Percentiles rank a stretch among this genome's conserved stretches.
Conservation (phyloP, 92 coral and sea anemone genomes). For the Epizoanthus illoricatus region DNA sequence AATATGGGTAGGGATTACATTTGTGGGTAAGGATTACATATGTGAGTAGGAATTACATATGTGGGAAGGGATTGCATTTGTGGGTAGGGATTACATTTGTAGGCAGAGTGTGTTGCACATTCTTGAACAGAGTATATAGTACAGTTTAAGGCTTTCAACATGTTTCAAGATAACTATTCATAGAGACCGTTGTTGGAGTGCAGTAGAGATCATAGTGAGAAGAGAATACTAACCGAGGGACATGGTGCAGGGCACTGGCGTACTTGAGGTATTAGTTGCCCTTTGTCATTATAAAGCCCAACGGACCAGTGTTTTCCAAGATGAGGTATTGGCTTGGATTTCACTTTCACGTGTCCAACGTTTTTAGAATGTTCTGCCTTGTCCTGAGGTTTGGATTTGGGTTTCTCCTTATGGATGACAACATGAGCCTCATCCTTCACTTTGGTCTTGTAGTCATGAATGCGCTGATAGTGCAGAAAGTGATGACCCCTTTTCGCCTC, state of each 20-base stretch:
- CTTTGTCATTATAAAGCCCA: slow-evolving; percentile 18
- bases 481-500: slow-evolving; percentile 70
- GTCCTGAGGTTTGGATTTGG: slow-evolving; percentile 9
- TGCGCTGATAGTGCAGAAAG: slow-evolving; percentile 61
- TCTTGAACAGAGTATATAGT: too few relatives aligned
- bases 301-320: slow-evolving; percentile 42
- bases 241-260: slow-evolving; percentile 72
- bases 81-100: too few relatives aligned
- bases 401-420: slow-evolving; percentile 54
- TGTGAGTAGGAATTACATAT: too few relatives aligned
- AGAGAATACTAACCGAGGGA: slow-evolving; percentile 55
- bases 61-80: too few relatives aligned
- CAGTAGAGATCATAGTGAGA: too few relatives aligned
- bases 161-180: too few relatives aligned
- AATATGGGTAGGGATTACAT: too few relatives aligned
- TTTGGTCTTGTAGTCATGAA: slow-evolving; percentile 45
- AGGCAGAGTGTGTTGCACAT: too few relatives aligned
- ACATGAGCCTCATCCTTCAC: slow-evolving; percentile 12
- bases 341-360: slow-evolving; percentile 1
- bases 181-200: too few relatives aligned
- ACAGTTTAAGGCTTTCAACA: too few relatives aligned
- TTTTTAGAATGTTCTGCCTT: slow-evolving; percentile 10
- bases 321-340: slow-evolving; percentile 14
- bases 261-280: slow-evolving; percentile 49
- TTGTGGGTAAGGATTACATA: too few relatives aligned